A percentile compares a stretch with the other conserved stretches of the same genome.
Conservation (phyloP, 2,113 vertebrate species). For the Felis chaus region DNA sequence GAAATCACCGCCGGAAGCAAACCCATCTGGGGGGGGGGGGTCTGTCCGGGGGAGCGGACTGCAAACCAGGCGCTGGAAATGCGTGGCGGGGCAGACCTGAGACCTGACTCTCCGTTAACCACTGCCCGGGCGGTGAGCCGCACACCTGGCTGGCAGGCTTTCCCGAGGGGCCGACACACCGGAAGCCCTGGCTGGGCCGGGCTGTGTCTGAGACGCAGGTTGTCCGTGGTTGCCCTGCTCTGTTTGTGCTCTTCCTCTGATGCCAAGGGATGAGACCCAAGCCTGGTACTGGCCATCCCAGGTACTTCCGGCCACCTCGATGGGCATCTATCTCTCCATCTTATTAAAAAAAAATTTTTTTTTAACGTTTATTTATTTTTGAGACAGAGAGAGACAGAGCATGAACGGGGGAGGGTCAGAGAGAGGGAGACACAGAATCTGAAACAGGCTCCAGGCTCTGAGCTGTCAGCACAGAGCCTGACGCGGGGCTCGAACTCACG, state of each 20-base stretch:
- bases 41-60: background rate
- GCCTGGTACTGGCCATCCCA: background rate
- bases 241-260: background rate
- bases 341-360: too few relatives aligned
- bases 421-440: too few relatives aligned
- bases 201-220: background rate
- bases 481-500: too few relatives aligned
- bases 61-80: background rate
- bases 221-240: background rate
- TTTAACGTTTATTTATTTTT: too few relatives aligned
- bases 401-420: too few relatives aligned
- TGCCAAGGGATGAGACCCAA: background rate
- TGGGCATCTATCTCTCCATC: too few relatives aligned
- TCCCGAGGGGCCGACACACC: background rate
- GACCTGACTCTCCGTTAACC: background rate
- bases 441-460: too few relatives aligned
- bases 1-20: background rate
- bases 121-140: background rate
- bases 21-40: background rate
- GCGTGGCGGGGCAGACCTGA: background rate
- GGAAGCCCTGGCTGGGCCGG: rapidly evolving
- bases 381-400: too few relatives aligned
- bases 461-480: too few relatives aligned
- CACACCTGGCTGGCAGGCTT: background rate
- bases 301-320: background rate